Conservation (phyloP, 2,888 invertebrate species). For the Torymus texanus region DNA sequence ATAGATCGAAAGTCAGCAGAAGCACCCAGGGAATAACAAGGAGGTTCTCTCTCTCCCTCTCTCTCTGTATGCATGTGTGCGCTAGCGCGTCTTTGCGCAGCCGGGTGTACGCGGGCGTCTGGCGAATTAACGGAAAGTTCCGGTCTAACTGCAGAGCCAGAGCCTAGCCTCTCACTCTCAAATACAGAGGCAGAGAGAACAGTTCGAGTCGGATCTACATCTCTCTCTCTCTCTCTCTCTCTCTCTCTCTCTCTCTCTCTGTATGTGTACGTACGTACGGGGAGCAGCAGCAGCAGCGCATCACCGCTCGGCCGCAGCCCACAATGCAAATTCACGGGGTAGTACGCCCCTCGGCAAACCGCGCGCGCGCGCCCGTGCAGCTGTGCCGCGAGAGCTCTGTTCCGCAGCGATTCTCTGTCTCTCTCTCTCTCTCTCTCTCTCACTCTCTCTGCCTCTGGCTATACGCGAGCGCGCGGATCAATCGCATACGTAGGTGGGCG, state of each 20-base stretch:
- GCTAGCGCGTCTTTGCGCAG: too few relatives aligned
- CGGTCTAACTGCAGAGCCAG: conserved; percentile 38
- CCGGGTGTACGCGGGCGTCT: not conserved
- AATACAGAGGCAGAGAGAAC: too few relatives aligned
- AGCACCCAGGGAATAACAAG: conserved; percentile 17
- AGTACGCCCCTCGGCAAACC: not conserved
- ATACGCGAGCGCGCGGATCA: not conserved
- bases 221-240: conserved; percentile 11
- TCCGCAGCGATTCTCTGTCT: too few relatives aligned
- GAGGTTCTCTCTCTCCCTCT: too few relatives aligned
- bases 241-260: conserved; percentile 5
- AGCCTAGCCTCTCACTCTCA: too few relatives aligned
- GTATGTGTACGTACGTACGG: not conserved
- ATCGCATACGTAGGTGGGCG: not conserved
- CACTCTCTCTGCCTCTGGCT: not conserved
- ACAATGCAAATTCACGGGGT: conserved; percentile 65
- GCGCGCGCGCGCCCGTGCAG: not conserved
- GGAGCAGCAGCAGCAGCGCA: too few relatives aligned
- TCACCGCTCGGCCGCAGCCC: conserved; percentile 61
- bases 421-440: not conserved
- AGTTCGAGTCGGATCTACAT: not conserved
- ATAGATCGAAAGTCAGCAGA: conserved; percentile 10
- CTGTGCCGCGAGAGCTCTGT: too few relatives aligned
- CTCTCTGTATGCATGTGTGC: too few relatives aligned
- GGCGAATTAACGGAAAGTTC: conserved; percentile 55